Evolutionary conservation across 1,140 invertebrate genomes (phyloP).

Genomic region (Neodiprion fabricii): DNA sequence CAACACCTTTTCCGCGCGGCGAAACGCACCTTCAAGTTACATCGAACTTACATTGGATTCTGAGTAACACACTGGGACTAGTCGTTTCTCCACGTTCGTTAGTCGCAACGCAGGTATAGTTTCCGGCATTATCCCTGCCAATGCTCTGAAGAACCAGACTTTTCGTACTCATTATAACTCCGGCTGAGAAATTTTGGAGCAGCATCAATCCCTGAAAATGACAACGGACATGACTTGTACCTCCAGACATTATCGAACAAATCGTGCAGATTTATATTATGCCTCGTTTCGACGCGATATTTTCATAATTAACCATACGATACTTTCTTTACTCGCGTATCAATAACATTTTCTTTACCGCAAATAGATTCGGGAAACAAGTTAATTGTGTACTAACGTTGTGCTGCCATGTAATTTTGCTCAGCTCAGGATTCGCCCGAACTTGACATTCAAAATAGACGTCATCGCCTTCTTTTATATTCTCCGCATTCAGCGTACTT

Average conservation of each 20-base stretch:
- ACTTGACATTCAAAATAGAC: constrained; percentile 94
- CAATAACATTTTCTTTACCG: too few species aligned
- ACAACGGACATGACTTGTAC: constrained; percentile 9
- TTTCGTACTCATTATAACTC: constrained; percentile 86
- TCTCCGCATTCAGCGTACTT: constrained; percentile 82
- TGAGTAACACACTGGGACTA: constrained; percentile 76
- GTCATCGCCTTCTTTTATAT: constrained; percentile 92
- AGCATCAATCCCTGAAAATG: constrained; percentile 75
- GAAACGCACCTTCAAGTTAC: background rate
- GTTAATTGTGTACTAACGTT: constrained; percentile 71
- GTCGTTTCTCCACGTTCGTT: constrained; percentile 84
- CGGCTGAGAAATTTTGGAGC: constrained; percentile 82
- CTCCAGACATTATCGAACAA: background rate
- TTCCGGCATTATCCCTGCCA: constrained; percentile 78
- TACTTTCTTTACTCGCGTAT: too few species aligned
- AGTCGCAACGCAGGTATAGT: constrained; percentile 82
- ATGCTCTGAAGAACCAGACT: constrained; percentile 87
- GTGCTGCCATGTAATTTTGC: constrained; percentile 86
- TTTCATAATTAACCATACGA: too few species aligned
- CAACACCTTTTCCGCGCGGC: too few species aligned
- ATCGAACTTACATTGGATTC: constrained; percentile 81
- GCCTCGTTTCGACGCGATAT: too few species aligned
- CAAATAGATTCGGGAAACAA: too few species aligned
- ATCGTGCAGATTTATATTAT: too few species aligned
- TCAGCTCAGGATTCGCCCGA: constrained; percentile 83